A percentile compares a stretch with the other conserved stretches of the same genome.
phyloP scores from a whole-genome alignment of 2,888 invertebrate genomes.

The Pterostichus madidus region DNA sequence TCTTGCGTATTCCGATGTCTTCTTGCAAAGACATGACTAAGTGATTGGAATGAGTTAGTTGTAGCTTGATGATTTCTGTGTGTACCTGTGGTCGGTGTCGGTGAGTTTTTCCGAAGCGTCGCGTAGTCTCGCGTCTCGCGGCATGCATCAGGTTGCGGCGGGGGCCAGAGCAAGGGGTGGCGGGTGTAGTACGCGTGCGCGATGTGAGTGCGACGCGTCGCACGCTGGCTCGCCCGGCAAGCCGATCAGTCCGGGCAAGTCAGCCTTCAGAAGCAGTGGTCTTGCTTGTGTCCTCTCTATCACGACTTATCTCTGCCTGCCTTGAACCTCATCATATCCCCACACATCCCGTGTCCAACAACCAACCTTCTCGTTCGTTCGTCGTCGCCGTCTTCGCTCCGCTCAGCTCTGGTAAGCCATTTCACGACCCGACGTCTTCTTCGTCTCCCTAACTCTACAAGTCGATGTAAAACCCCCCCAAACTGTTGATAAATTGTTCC shows the following conservation, averaged over 20 bases:
- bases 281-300: conserved; percentile 70
- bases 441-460: conserved; percentile 14
- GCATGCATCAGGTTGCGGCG: conserved; percentile 77
- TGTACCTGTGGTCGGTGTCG: too few relatives aligned
- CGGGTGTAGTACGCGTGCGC: conserved; percentile 68
- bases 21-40: too few relatives aligned
- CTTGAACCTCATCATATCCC: conserved; percentile 58
- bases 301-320: conserved; percentile 67
- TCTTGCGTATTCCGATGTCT: too few relatives aligned
- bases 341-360: conserved; percentile 34
- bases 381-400: neutral
- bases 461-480: conserved; percentile 5
- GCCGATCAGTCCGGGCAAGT: conserved; percentile 79
- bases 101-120: conserved; percentile 17
- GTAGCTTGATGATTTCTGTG: neutral
- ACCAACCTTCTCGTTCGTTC: conserved; percentile 11
- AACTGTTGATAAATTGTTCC: conserved; percentile 23
- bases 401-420: conserved; percentile 42
- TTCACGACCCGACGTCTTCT: neutral
- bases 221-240: conserved; percentile 72
- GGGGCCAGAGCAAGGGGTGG: conserved; percentile 54
- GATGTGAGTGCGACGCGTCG: conserved; percentile 68
- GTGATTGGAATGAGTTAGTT: too few relatives aligned
- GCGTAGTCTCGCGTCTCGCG: conserved; percentile 57
- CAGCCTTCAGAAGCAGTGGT: conserved; percentile 81